Evolutionary conservation across 2,113 vertebrate genomes (phyloP).

Genomic region (Plecotus auritus): DNA sequence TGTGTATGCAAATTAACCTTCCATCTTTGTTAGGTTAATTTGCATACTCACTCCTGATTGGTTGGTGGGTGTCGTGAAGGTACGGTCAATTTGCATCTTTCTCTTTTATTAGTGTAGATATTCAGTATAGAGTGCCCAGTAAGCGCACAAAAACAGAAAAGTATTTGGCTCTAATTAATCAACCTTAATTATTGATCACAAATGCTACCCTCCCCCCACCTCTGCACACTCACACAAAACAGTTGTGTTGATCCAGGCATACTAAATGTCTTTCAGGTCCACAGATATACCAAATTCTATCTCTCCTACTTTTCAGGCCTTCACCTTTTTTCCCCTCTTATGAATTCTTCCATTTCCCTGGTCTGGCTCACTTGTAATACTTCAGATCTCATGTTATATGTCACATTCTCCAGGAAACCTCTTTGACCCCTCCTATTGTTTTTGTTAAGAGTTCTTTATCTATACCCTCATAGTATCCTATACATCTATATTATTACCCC

Average conservation of each 20-base stretch:
- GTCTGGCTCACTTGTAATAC: neutral
- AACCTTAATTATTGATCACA: neutral
- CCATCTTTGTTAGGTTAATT: no score
- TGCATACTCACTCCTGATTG: no score
- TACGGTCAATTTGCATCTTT: no score
- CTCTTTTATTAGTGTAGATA: neutral
- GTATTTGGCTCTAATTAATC: conserved; percentile 6
- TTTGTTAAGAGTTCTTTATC: neutral
- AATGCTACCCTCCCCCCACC: neutral
- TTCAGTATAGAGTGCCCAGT: neutral
- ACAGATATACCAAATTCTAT: neutral
- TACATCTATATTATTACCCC: neutral
- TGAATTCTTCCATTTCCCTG: neutral
- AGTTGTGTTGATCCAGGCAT: neutral
- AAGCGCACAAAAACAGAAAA: neutral
- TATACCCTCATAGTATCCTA: neutral
- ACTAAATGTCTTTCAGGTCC: conserved; percentile 6
- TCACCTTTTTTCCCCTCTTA: neutral
- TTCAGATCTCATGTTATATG: neutral
- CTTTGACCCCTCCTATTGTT: neutral
- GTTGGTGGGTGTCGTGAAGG: no score
- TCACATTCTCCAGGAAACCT: neutral
- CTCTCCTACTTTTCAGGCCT: neutral
- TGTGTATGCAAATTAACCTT: no score
- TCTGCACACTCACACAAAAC: neutral